Evolutionary conservation across 2,797 vertebrate genomes (phyloP).

Genomic region (Anabacerthia variegaticeps): DNA sequence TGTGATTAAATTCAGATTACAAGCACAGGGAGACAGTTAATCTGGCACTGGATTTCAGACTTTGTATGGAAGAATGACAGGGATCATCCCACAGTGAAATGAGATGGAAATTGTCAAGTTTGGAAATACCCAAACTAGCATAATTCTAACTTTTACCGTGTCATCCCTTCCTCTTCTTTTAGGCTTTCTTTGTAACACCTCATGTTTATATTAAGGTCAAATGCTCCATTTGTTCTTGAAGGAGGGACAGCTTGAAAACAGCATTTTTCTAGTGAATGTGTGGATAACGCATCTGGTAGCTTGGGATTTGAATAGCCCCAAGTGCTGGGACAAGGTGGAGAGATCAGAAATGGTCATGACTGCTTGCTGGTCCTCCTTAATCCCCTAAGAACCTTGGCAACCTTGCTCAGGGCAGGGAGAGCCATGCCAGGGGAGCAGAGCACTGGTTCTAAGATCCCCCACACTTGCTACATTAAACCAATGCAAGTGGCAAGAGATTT

Average conservation of each 20-base stretch:
- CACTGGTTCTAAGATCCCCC: neutral
- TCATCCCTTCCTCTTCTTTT: neutral
- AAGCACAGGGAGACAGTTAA: neutral
- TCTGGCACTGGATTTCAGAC: neutral
- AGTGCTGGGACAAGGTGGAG: neutral
- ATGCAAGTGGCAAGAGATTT: neutral
- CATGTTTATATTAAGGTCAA: neutral
- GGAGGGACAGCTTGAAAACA: neutral
- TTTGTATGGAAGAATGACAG: accelerated
- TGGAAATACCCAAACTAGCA: neutral
- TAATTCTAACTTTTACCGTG: neutral
- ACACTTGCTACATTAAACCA: neutral
- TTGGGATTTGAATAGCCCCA: neutral
- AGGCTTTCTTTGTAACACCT: neutral
- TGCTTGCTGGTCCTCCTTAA: neutral
- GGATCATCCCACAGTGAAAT: neutral
- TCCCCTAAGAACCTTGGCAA: neutral
- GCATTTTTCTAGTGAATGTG: neutral
- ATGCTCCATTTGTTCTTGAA: neutral
- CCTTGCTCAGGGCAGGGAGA: neutral
- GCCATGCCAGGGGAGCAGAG: neutral
- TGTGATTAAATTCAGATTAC: neutral
- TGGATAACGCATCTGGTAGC: neutral
- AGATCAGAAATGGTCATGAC: neutral
- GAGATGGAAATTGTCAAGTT: neutral